Evolutionary conservation across 2,888 invertebrate species (phyloP).

Genomic region (Lingula anatina): DNA sequence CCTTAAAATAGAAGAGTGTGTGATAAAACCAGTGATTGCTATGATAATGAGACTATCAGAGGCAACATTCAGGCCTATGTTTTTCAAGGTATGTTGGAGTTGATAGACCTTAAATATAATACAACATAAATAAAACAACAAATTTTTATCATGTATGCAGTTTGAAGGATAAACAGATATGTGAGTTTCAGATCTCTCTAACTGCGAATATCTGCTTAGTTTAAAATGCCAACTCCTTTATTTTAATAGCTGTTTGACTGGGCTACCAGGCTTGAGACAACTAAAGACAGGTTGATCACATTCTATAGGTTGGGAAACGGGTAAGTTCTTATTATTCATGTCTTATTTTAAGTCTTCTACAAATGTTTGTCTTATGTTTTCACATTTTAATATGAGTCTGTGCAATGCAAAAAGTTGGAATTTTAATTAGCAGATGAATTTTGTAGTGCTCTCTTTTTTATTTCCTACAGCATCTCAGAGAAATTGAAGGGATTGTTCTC

Average conservation of each 20-base stretch:
- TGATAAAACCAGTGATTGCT: constrained; percentile 72
- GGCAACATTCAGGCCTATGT: constrained; percentile 80
- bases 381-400: no score
- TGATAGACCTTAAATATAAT: constrained; percentile 84
- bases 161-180: no score
- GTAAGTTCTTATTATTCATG: constrained; percentile 18
- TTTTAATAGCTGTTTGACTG: constrained; percentile 72
- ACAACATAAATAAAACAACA: no score
- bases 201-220: no score
- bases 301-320: constrained; percentile 63
- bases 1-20: constrained; percentile 65
- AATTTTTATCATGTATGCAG: no score
- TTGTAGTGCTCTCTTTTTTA: no score
- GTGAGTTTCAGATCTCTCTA: no score
- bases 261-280: constrained; percentile 60
- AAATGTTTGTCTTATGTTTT: no score
- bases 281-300: constrained; percentile 67
- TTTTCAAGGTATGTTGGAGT: constrained; percentile 72
- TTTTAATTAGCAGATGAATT: background rate
- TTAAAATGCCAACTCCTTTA: constrained; percentile 1
- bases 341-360: no score
- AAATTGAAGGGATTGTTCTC: constrained; percentile 81
- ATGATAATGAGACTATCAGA: constrained; percentile 85
- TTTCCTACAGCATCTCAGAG: constrained; percentile 55
- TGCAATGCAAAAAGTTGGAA: no score